Conservation (phyloP, 2,797 vertebrate species). For the Chiloscyllium punctatum region DNA sequence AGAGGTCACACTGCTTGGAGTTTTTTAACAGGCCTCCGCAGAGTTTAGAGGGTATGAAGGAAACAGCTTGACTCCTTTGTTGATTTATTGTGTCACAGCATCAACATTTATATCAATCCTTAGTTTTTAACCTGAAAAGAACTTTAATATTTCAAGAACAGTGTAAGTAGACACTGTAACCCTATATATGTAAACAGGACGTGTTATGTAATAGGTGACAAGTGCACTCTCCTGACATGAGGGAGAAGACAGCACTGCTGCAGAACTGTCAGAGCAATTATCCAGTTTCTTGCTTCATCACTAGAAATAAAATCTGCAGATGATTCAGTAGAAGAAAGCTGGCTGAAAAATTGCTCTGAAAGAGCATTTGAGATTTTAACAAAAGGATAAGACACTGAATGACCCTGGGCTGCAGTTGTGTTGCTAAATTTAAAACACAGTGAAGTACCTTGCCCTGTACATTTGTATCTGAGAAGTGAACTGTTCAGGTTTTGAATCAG, state of each 20-base stretch:
- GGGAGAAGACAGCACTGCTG: neutral
- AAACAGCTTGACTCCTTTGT: neutral
- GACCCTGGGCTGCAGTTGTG: neutral
- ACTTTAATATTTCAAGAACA: neutral
- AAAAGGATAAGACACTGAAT: neutral
- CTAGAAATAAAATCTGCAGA: neutral
- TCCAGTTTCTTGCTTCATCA: neutral
- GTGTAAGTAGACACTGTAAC: neutral
- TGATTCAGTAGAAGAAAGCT: neutral
- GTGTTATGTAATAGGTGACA: no score
- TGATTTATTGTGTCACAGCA: neutral
- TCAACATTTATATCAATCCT: neutral
- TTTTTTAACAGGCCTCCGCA: no score
- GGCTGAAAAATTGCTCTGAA: neutral
- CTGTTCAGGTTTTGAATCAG: neutral
- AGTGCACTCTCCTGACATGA: neutral
- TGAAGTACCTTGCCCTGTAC: neutral
- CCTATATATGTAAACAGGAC: neutral
- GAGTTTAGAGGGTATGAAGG: neutral
- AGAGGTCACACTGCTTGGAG: no score
- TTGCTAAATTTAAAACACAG: neutral
- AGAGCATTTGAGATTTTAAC: neutral
- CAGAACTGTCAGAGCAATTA: neutral
- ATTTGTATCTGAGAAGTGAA: neutral
- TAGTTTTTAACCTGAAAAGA: neutral